These are phyloP conservation scores for Ommatoiulus sabulosus DNA, from an alignment of 2,888 invertebrate genomes.

Conservation along the genomic window DNA sequence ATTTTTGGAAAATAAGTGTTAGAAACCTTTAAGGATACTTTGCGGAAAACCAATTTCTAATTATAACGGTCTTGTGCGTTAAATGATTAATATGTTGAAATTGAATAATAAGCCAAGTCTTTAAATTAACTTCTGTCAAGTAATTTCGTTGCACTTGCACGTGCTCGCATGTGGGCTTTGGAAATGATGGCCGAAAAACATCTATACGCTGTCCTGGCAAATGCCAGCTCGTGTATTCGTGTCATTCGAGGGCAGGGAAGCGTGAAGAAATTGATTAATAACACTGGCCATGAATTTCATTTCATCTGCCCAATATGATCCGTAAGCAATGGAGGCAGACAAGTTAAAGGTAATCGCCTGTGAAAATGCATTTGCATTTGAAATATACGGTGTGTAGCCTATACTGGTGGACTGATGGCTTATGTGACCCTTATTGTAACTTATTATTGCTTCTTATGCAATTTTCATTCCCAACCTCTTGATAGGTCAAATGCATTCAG, in stretches of 20 bases:
- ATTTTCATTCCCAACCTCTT: not conserved
- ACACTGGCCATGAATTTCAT: not conserved
- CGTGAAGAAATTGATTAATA: constrained; percentile 5
- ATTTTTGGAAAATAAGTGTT: too few relatives aligned
- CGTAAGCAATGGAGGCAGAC: not conserved
- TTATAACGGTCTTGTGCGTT: too few relatives aligned
- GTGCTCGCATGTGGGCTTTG: too few relatives aligned
- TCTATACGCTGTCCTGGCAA: too few relatives aligned
- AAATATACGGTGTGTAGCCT: not conserved
- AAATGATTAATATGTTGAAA: too few relatives aligned
- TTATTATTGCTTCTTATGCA: not conserved
- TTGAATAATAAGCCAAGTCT: too few relatives aligned
- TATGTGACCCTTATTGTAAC: not conserved
- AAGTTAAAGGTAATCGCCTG: constrained; percentile 11
- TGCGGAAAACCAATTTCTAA: too few relatives aligned
- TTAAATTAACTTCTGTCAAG: too few relatives aligned
- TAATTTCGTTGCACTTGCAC: too few relatives aligned
- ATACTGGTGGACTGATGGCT: not conserved
- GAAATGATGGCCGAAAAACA: too few relatives aligned
- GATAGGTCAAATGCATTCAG: not conserved
- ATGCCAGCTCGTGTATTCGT: not conserved
- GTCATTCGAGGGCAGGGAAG: constrained; percentile 3
- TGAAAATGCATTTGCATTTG: constrained; percentile 23
- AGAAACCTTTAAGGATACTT: too few relatives aligned
- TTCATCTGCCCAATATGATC: constrained; percentile 26